Base-by-base conservation (phyloP, 1,140 invertebrate genomes). In the Bacillus rossius region DNA sequence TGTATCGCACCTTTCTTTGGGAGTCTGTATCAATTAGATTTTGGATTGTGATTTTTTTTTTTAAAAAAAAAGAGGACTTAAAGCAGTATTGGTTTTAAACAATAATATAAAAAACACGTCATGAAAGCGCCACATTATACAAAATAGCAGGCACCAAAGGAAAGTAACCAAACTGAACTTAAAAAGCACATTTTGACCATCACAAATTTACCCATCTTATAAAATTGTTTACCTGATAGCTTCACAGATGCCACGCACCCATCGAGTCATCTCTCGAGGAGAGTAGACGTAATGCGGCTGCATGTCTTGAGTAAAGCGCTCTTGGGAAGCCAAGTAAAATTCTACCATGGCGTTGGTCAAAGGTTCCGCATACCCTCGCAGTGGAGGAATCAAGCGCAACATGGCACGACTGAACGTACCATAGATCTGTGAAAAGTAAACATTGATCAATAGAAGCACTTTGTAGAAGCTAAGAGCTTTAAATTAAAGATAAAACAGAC, bases 281-380 rank as follows among this genome's bases (percentile, higher is more conserved):
- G 95, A 98, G 77, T 99, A 99, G 1, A 99, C 94, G 73, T 99
- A 99, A 75, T 99, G 98, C 1, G 98, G 98, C 74, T 99, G 98
- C 94, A 99, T 99, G 73, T 99, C 98, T 78, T 99, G 96, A 1
- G 97, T 99, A 73, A 99, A 99, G 50, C 87, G 81, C 73, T 99
- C 96, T 81, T 99, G 97, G 10, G 96, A 98, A 8, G 88, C 84
- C 1, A 99, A 78, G 77, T 99, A 99, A 69, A 99, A 96, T 69
- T 98, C 95, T 0, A 99, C 97, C 98, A 99, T 99, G 2, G 97
- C 96, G 70, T 93, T 94, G 0, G 98, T 99, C 14, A 99, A 77
- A 1, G 96, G 91, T 69, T 99, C 97, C 2, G 97, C 92, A 72
- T 94, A 98, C 0, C 92, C 86, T 65, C 92, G 84, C 16, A 99